Percentiles rank a stretch among this genome's conserved stretches.
Evolutionary conservation across 2,113 vertebrate species (phyloP).

Genomic region (Gracilinanus agilis): DNA sequence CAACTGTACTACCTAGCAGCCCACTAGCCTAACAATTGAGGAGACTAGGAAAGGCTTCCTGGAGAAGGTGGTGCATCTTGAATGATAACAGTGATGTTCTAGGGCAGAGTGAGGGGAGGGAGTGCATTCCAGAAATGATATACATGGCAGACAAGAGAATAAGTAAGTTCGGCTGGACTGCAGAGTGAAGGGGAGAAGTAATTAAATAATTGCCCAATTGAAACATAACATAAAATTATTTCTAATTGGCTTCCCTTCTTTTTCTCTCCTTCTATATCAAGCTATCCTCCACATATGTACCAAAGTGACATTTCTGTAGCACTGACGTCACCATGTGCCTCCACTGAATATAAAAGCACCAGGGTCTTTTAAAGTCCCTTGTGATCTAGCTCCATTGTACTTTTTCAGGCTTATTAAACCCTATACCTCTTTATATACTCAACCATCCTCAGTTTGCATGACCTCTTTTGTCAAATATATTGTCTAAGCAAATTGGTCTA

Average conservation of each 20-base stretch:
- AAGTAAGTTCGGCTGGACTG: not conserved
- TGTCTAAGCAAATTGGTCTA: not conserved
- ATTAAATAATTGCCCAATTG: not conserved
- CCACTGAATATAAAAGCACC: not conserved
- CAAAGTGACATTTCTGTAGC: not conserved
- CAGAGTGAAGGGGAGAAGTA: not conserved
- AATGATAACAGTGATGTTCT: not conserved
- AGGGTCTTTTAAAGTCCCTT: not conserved
- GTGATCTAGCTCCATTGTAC: not conserved
- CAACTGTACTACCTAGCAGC: not conserved
- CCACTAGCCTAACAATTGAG: not conserved
- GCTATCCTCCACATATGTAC: not conserved
- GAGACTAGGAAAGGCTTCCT: not conserved
- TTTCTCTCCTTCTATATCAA: not conserved
- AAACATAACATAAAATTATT: not conserved
- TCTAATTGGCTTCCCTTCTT: not conserved
- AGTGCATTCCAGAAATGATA: not conserved
- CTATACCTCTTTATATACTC: not conserved
- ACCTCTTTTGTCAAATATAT: not conserved
- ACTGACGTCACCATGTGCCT: not conserved
- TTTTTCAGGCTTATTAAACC: not conserved
- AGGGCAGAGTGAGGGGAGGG: not conserved
- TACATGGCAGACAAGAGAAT: not conserved
- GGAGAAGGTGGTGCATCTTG: not conserved
- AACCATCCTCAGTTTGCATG: not conserved